These are phyloP conservation scores for Myocastor coypus DNA, from an alignment of 2,113 vertebrate species.

Conservation along the genomic window DNA sequence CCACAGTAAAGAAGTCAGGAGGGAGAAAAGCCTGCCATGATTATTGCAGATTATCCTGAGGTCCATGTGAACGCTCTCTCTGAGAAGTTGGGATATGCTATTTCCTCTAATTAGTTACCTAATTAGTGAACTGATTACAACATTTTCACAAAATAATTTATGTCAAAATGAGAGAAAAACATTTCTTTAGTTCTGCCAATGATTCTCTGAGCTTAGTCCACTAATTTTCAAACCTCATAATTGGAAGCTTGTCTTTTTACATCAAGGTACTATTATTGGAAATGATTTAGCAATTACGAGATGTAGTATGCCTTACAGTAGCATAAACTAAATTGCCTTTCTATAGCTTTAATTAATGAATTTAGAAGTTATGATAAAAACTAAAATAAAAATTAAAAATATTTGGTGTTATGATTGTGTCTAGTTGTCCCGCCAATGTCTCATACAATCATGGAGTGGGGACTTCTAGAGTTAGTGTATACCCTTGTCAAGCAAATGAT, in stretches of 20 bases:
- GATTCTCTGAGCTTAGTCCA: not conserved
- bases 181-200: not conserved
- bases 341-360: not conserved
- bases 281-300: not conserved
- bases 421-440: too few relatives aligned
- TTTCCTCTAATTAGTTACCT: not conserved
- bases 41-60: not conserved
- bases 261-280: not conserved
- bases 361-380: not conserved
- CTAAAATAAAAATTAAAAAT: not conserved
- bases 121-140: not conserved
- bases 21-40: not conserved
- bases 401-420: too few relatives aligned
- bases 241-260: constrained; percentile 14
- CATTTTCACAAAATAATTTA: not conserved
- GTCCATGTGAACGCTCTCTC: not conserved
- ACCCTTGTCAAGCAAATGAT: too few relatives aligned
- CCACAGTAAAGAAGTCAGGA: not conserved
- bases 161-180: not conserved
- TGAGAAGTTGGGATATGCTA: not conserved
- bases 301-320: not conserved
- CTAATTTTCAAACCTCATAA: not conserved
- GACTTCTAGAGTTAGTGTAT: too few relatives aligned
- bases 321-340: not conserved
- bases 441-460: too few relatives aligned